These are phyloP conservation scores for Calypte anna DNA, from an alignment of 2,113 vertebrate species.

Conservation along the genomic window DNA sequence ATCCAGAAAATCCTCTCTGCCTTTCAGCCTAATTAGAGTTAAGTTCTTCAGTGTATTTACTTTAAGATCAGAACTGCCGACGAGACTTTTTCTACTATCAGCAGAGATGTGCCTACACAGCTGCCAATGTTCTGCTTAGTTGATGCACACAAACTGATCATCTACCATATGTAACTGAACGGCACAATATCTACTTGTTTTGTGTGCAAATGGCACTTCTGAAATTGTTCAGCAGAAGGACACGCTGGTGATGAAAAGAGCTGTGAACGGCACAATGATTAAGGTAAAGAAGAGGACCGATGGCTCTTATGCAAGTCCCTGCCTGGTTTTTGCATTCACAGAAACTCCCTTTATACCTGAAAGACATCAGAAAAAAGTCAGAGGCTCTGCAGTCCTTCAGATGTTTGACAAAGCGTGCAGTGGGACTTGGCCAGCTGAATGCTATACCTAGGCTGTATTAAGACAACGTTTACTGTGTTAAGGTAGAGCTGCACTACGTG, in stretches of 20 bases:
- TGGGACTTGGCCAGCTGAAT: neutral
- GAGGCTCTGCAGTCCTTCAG: slow-evolving; percentile 27
- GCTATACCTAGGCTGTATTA: neutral
- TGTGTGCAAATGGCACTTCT: neutral
- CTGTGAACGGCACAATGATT: neutral
- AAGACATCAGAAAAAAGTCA: neutral
- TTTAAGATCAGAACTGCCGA: slow-evolving; percentile 20
- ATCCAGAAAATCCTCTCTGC: neutral
- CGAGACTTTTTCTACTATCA: neutral
- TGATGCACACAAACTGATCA: neutral
- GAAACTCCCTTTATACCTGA: slow-evolving; percentile 10
- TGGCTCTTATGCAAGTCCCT: neutral
- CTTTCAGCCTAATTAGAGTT: slow-evolving; percentile 31
- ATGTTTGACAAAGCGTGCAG: slow-evolving; percentile 13
- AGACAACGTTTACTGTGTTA: neutral
- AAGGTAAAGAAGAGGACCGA: neutral
- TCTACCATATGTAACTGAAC: neutral
- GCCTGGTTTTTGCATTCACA: neutral
- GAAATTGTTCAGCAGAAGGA: neutral
- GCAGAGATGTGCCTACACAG: slow-evolving; percentile 18
- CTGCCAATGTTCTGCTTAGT: slow-evolving; percentile 23
- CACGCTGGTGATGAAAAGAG: neutral
- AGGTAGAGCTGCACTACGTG: slow-evolving; percentile 12
- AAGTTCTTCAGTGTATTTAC: slow-evolving; percentile 42
- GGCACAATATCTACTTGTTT: neutral